Evolutionary conservation across 2,797 vertebrate species (phyloP), one percentile per base, ranked within the genome.

Genomic region (Hippopotamyrus pictus): DNA sequence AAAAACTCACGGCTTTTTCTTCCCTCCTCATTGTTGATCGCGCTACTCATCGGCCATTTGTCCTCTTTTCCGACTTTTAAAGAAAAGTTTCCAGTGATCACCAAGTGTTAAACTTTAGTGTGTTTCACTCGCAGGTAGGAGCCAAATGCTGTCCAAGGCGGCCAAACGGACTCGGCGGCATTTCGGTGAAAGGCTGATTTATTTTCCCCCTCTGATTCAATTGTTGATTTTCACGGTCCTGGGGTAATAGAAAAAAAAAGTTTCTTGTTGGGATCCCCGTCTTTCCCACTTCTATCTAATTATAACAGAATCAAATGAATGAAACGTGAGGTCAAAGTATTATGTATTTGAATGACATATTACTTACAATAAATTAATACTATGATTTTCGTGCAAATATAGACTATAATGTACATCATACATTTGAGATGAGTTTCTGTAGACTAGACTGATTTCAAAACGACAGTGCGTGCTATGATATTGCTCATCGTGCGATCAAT

Each of bases 11-110:
- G 33, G 51, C 14, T n/a, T 37, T 37, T 29, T 5, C 41, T 88
- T 93, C 92, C 93, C 93, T 94, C 94, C 93, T 93, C 91, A 89
- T 90, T 94, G 94, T 93, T 92, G 90, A 92, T 92, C 92, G 94
- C 94, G 93, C 94, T 95, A 94, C 94, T 93, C 93, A 90, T 91
- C 89, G 91, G 89, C 91, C 91, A 89, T 94, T 94, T 94, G 93
- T 93, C 92, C 91, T 90, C 73, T 86, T 90, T 90, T 88, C 69
- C 62, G 85, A 88, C 76, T 65, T 76, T 84, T 44, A 87, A 69
- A 89, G 14, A 85, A 93, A 95, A 94, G 92, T 94, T 93, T 59
- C 12, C 57, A 85, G 65, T 50, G 89, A 73, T 50, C 59, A 59
- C 57, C 53, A 88, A 91, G 86, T 88, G 89, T 92, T 89, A 89